A percentile compares a stretch with the other conserved stretches of the same genome.
These are phyloP conservation scores for Oryctolagus cuniculus DNA, from an alignment of 2,113 vertebrate species.

Conservation along the genomic window DNA sequence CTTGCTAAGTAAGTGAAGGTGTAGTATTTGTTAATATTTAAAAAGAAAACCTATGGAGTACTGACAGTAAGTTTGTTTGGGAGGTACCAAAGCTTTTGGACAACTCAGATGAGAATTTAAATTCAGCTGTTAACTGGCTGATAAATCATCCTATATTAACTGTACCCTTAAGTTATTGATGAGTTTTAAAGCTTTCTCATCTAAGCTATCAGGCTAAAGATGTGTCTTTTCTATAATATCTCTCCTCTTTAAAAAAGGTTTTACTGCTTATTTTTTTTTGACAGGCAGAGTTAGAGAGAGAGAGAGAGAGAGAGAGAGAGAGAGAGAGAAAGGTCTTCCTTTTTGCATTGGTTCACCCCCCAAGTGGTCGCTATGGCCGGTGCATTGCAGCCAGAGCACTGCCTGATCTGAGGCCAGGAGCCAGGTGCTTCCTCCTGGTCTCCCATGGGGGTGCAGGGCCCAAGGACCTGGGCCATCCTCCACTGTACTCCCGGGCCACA, in stretches of 20 bases:
- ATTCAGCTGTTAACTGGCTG: not conserved
- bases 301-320: too few relatives aligned
- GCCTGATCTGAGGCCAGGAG: too few relatives aligned
- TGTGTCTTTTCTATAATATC: not conserved
- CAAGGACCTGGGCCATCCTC: too few relatives aligned
- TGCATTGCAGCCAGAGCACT: too few relatives aligned
- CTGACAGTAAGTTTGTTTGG: not conserved
- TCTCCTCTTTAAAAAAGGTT: not conserved
- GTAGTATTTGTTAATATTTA: not conserved
- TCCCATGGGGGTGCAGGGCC: too few relatives aligned
- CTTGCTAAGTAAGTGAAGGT: constrained; percentile 44
- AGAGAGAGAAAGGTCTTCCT: too few relatives aligned
- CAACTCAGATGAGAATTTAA: not conserved
- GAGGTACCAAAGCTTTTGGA: constrained; percentile 37
- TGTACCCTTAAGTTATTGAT: not conserved
- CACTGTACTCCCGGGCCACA: too few relatives aligned
- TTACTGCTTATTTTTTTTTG: too few relatives aligned
- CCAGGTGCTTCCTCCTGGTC: too few relatives aligned
- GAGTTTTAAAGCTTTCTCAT: not conserved
- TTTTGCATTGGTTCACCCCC: too few relatives aligned
- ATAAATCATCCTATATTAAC: not conserved
- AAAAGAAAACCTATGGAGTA: not conserved
- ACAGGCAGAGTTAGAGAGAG: too few relatives aligned
- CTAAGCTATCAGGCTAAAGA: not conserved
- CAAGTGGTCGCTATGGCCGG: too few relatives aligned